phyloP scores from a whole-genome alignment of 2,797 vertebrate species.

The Tauraco hartlaubi region DNA sequence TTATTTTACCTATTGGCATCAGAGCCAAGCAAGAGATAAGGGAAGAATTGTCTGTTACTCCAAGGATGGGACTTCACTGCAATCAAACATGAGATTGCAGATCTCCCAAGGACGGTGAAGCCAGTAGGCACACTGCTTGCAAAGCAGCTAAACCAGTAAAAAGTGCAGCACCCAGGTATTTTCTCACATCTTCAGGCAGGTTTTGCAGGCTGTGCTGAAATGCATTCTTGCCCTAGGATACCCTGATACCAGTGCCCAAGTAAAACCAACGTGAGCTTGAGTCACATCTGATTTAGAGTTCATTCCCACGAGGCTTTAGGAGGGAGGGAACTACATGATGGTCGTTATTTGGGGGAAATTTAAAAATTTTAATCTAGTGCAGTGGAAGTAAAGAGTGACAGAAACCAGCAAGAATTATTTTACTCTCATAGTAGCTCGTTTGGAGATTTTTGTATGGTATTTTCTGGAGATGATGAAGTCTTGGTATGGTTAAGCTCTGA shows the following conservation, averaged over 20 bases:
- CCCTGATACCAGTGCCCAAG: neutral
- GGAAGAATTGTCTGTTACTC: neutral
- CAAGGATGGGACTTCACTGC: neutral
- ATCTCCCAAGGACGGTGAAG: neutral
- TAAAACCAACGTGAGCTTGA: neutral
- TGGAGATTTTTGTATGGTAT: neutral
- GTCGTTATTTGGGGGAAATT: neutral
- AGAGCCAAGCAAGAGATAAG: neutral
- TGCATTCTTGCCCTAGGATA: neutral
- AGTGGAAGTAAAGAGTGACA: neutral
- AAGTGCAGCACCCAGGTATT: neutral
- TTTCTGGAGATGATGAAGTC: slow-evolving; percentile 11
- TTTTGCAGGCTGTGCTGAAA: neutral
- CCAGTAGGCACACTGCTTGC: neutral
- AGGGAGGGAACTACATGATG: neutral
- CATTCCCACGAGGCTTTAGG: neutral
- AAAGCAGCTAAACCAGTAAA: neutral
- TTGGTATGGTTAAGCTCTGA: neutral
- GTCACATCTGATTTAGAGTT: neutral
- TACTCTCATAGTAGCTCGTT: neutral
- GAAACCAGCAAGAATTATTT: neutral
- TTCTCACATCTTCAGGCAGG: neutral
- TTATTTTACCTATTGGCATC: neutral
- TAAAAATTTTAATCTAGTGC: neutral
- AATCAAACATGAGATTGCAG: neutral